Evolutionary conservation across 1,140 invertebrate species (phyloP).

Genomic region (Lordiphosa clarofinis): DNA sequence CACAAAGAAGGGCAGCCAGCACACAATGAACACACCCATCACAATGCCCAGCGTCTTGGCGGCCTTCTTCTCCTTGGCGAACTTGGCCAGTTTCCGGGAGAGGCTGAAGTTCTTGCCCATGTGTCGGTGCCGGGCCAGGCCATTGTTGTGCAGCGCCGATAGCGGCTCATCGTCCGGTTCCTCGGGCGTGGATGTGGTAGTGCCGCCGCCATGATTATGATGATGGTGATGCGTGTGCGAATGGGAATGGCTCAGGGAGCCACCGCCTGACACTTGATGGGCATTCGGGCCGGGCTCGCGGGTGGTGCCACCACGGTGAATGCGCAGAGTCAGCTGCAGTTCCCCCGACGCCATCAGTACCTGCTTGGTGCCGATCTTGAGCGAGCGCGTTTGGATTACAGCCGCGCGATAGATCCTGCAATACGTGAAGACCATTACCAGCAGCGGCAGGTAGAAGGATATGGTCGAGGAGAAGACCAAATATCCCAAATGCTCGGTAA

Average conservation of each 20-base stretch:
- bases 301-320: conserved; percentile 91
- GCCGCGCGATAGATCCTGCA: conserved; percentile 97
- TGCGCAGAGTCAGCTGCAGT: conserved; percentile 90
- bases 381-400: conserved; percentile 92
- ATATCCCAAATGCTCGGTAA: conserved; percentile 95
- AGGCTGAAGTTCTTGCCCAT: conserved; percentile 91
- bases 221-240: conserved; percentile 69
- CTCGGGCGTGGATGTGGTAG: conserved; percentile 84
- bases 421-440: conserved; percentile 99
- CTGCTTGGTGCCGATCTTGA: conserved; percentile 93
- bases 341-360: conserved; percentile 90
- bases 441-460: conserved; percentile 97
- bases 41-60: conserved; percentile 96
- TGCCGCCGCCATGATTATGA: conserved; percentile 78
- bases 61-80: conserved; percentile 97
- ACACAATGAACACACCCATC: conserved; percentile 99
- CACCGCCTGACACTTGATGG: conserved; percentile 49
- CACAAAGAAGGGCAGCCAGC: conserved; percentile 99
- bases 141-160: conserved; percentile 87
- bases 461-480: conserved; percentile 97
- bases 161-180: conserved; percentile 86
- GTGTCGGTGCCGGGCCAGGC: conserved; percentile 82
- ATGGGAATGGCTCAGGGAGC: conserved; percentile 66
- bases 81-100: conserved; percentile 93
- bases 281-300: conserved; percentile 80